phyloP scores from a whole-genome alignment of 1,140 invertebrate species.

The Globodera rostochiensis region DNA sequence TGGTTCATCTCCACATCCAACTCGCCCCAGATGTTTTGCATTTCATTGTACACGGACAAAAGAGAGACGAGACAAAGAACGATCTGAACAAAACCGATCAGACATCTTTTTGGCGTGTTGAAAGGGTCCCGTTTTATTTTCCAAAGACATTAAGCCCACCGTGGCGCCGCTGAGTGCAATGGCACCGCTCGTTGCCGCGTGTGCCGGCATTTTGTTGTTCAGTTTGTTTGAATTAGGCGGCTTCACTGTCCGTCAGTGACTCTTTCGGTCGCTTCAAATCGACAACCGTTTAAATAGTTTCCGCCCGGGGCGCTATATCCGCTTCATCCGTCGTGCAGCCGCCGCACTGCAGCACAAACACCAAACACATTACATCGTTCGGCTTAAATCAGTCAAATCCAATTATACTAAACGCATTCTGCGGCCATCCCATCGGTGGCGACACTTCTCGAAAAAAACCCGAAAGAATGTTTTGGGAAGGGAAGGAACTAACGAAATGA shows the following conservation, averaged over 20 bases:
- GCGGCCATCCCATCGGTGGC: too few species aligned
- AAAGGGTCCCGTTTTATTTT: neutral
- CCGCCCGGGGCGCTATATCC: neutral
- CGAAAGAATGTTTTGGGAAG: too few species aligned
- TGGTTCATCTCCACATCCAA: constrained; percentile 58
- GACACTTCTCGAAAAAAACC: too few species aligned
- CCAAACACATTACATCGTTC: too few species aligned
- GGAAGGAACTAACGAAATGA: too few species aligned
- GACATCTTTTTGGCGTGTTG: too few species aligned
- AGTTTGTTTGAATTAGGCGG: neutral
- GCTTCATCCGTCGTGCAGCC: neutral
- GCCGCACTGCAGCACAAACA: neutral
- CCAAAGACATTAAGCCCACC: constrained; percentile 2
- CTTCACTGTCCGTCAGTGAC: neutral
- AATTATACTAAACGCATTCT: too few species aligned
- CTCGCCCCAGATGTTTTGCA: constrained; percentile 61
- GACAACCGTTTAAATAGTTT: constrained; percentile 5
- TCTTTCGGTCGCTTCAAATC: neutral
- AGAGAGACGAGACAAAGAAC: constrained; percentile 57
- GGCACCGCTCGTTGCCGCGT: constrained; percentile 56
- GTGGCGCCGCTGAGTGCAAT: constrained; percentile 56
- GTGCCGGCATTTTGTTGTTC: constrained; percentile 17
- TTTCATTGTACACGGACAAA: constrained; percentile 58
- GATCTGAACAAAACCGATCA: neutral
- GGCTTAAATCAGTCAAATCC: too few species aligned